Evolutionary conservation across 2,113 vertebrate genomes (phyloP).

Genomic region (zebrafish (Danio rerio)): GRCz12tu NC_133196.1:40566001-40566500

Average conservation of each 20-base stretch:
- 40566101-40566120: neutral
- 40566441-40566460: neutral
- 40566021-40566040: conserved; percentile 38
- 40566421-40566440: conserved; percentile 20
- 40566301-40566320: conserved; percentile 19
- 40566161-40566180: conserved; percentile 12
- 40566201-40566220: conserved; percentile 14
- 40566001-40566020: conserved; percentile 42
- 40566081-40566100: conserved; percentile 10
- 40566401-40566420: conserved; percentile 37
- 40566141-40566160: conserved; percentile 13
- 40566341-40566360: conserved; percentile 1
- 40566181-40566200: neutral
- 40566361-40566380: conserved; percentile 26
- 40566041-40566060: conserved; percentile 38
- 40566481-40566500: neutral
- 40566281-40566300: neutral
- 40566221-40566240: conserved; percentile 21
- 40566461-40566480: neutral
- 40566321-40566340: conserved; percentile 1
- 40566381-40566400: conserved; percentile 25
- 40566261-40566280: neutral
- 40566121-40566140: conserved; percentile 9
- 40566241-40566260: neutral
- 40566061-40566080: conserved; percentile 49